phyloP scores from a whole-genome alignment of 2,888 invertebrate species.

The Cetonia aurata region DNA sequence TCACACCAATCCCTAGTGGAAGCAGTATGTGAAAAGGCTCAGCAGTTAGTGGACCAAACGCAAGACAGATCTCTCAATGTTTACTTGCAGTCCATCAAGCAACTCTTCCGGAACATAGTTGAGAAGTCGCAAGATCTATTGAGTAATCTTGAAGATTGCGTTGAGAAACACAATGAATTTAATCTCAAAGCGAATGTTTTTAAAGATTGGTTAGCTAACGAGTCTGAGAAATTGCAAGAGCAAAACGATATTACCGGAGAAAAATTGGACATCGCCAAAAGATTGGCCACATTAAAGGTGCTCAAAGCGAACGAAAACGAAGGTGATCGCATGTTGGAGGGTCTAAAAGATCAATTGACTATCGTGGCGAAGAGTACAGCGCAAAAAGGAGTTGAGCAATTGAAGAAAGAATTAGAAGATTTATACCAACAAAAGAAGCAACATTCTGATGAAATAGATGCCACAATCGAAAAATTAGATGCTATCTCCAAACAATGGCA shows the following conservation, averaged over 20 bases:
- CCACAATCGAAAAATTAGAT: constrained; percentile 80
- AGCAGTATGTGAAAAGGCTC: constrained; percentile 93
- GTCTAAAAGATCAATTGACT: constrained; percentile 76
- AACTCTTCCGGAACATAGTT: constrained; percentile 89
- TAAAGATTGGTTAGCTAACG: constrained; percentile 84
- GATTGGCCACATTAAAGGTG: constrained; percentile 75
- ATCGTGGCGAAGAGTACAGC: constrained; percentile 84
- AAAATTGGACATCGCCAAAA: constrained; percentile 82
- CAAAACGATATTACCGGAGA: constrained; percentile 89
- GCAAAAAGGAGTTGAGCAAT: constrained; percentile 79
- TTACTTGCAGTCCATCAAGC: constrained; percentile 89
- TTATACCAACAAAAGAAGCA: constrained; percentile 77
- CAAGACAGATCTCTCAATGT: constrained; percentile 89
- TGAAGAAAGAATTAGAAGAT: constrained; percentile 80
- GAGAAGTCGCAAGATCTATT: constrained; percentile 88
- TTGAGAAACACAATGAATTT: constrained; percentile 86
- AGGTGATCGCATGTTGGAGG: constrained; percentile 75
- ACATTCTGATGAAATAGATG: constrained; percentile 76
- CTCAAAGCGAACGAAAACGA: constrained; percentile 77
- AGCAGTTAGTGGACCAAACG: constrained; percentile 89
- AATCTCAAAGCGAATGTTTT: constrained; percentile 81
- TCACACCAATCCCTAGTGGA: constrained; percentile 91
- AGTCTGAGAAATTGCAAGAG: constrained; percentile 84
- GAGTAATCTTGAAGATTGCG: constrained; percentile 86
- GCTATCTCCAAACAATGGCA: constrained; percentile 86